phyloP scores from a whole-genome alignment of 2,888 invertebrate species.

The Ennomos quercinarius region DNA sequence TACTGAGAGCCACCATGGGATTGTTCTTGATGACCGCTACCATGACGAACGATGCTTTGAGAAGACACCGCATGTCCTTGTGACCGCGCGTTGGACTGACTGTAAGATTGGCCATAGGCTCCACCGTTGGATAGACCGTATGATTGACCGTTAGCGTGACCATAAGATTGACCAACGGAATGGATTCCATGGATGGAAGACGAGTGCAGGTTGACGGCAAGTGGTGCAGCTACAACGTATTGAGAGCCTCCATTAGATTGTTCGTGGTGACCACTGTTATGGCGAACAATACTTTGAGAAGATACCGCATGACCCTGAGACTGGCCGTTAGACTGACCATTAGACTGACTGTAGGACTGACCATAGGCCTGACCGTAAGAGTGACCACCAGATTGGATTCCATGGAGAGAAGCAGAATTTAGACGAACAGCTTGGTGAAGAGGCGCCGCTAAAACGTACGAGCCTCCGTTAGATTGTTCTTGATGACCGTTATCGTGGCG shows the following conservation, averaged over 20 bases:
- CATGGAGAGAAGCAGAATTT: conserved; percentile 29
- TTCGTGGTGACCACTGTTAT: conserved; percentile 35
- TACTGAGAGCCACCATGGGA: conserved; percentile 33
- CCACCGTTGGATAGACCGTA: too few relatives aligned
- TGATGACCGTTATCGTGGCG: conserved; percentile 43
- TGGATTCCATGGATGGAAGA: conserved; percentile 24
- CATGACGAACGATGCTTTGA: conserved; percentile 52
- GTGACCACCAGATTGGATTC: conserved; percentile 29
- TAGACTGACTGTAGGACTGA: too few relatives aligned
- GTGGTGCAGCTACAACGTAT: conserved; percentile 22
- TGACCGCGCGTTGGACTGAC: too few relatives aligned
- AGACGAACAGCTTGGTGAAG: conserved; percentile 21
- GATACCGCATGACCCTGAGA: conserved; percentile 42
- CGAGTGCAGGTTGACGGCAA: conserved; percentile 20
- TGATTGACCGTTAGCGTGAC: too few relatives aligned
- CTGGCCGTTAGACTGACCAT: too few relatives aligned
- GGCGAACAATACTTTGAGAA: conserved; percentile 57
- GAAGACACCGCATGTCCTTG: conserved; percentile 49
- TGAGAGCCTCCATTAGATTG: conserved; percentile 28
- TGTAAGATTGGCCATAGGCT: too few relatives aligned
- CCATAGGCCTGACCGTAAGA: conserved; percentile 33
- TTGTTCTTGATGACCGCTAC: conserved; percentile 32
- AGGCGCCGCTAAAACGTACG: conserved; percentile 24
- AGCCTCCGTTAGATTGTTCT: conserved; percentile 22
- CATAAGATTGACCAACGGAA: too few relatives aligned